These are phyloP conservation scores for Macrosteles quadrilineatus DNA, from an alignment of 1,140 invertebrate species.

Conservation along the genomic window DNA sequence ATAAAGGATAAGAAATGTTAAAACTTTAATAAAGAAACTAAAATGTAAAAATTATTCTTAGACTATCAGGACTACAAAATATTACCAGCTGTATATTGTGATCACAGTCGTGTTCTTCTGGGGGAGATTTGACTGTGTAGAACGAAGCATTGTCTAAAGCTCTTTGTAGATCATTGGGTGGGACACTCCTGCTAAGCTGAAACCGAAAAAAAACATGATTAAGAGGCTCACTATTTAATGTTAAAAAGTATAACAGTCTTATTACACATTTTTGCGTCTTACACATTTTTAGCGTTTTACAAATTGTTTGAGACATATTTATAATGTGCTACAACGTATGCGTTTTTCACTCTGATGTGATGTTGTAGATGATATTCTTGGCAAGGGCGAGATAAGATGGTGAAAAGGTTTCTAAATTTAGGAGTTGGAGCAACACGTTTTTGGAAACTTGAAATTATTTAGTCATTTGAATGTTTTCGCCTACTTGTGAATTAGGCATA, in stretches of 20 bases:
- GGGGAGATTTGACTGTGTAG: neutral
- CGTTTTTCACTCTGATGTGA: no score
- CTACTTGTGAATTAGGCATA: no score
- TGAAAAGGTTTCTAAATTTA: no score
- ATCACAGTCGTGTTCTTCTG: neutral
- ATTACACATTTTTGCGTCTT: neutral
- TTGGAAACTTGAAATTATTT: no score
- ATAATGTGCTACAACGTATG: neutral
- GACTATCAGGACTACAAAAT: no score
- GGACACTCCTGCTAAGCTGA: conserved; percentile 19
- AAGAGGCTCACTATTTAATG: neutral
- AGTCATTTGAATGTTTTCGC: no score
- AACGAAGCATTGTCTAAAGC: conserved; percentile 7
- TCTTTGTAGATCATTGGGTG: conserved; percentile 2
- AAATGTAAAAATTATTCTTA: no score
- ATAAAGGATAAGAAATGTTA: no score
- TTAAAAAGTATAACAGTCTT: neutral
- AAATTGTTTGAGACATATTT: neutral
- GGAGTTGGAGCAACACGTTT: no score
- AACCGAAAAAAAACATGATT: conserved; percentile 40
- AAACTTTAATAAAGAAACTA: no score
- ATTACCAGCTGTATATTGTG: conserved; percentile 5
- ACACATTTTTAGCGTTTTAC: neutral
- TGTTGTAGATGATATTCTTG: no score
- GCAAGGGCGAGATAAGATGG: no score